A percentile compares a stretch with the other conserved stretches of the same genome.
Conservation (phyloP, 2,888 invertebrate genomes). For the Dioctria rufipes region DNA sequence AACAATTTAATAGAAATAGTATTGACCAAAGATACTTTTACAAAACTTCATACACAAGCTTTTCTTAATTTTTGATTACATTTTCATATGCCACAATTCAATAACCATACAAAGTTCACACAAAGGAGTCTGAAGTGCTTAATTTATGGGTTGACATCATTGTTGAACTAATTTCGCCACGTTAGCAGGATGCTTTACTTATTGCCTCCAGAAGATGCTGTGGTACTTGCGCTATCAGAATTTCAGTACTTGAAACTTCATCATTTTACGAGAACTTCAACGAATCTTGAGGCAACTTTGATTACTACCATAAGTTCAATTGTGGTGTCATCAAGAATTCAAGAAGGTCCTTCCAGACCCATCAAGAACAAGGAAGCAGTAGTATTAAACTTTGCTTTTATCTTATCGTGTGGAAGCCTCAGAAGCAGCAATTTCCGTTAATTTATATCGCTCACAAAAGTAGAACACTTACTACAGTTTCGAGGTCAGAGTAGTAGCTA, state of each 20-base stretch:
- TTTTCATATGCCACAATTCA: no score
- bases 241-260: conserved; percentile 32
- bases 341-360: conserved; percentile 14
- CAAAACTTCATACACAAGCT: no score
- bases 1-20: no score
- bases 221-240: background rate
- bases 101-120: no score
- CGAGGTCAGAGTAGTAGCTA: background rate
- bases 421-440: conserved; percentile 38
- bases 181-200: no score
- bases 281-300: conserved; percentile 30
- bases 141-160: no score
- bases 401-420: conserved; percentile 25
- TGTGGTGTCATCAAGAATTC: conserved; percentile 15
- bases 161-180: no score
- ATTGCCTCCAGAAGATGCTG: no score
- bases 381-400: conserved; percentile 35
- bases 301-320: conserved; percentile 19
- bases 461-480: background rate
- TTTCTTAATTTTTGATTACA: no score
- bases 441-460: conserved; percentile 8
- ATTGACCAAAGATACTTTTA: no score
- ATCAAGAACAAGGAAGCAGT: background rate
- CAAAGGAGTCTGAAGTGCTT: no score
- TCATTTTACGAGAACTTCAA: background rate